A percentile compares a stretch with the other conserved stretches of the same genome.
These are phyloP conservation scores for Sphenopsis melanotis DNA, from an alignment of 2,797 vertebrate species.

Conservation along the genomic window DNA sequence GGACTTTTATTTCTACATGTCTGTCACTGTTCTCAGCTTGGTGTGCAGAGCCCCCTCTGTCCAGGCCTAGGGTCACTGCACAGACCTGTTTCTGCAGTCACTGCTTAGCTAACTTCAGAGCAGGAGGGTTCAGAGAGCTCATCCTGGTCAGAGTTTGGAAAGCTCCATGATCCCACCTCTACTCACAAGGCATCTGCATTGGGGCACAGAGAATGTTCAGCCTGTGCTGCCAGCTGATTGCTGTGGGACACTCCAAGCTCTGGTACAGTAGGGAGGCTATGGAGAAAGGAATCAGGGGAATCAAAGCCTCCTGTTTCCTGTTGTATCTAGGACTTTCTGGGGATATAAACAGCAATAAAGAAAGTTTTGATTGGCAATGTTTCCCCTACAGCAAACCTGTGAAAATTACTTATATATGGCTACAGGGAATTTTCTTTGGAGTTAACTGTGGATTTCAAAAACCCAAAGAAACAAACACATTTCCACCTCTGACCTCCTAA, in stretches of 20 bases:
- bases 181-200: background rate
- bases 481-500: conserved; percentile 15
- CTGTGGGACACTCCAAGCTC: background rate
- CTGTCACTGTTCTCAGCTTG: background rate
- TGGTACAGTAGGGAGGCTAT: background rate
- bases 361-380: background rate
- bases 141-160: background rate
- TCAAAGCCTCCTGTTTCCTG: background rate
- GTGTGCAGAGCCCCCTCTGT: background rate
- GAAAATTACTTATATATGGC: background rate
- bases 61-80: background rate
- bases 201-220: background rate
- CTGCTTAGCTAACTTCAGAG: background rate
- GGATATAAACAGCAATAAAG: background rate
- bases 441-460: background rate
- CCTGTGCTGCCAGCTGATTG: background rate
- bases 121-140: background rate
- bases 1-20: background rate
- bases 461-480: background rate
- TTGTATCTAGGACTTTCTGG: background rate
- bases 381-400: background rate
- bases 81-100: background rate
- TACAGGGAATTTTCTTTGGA: conserved; percentile 3
- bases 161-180: background rate
- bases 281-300: background rate